Evolutionary conservation across 2,113 vertebrate species (phyloP).

Genomic region (Corythaeola cristata): DNA sequence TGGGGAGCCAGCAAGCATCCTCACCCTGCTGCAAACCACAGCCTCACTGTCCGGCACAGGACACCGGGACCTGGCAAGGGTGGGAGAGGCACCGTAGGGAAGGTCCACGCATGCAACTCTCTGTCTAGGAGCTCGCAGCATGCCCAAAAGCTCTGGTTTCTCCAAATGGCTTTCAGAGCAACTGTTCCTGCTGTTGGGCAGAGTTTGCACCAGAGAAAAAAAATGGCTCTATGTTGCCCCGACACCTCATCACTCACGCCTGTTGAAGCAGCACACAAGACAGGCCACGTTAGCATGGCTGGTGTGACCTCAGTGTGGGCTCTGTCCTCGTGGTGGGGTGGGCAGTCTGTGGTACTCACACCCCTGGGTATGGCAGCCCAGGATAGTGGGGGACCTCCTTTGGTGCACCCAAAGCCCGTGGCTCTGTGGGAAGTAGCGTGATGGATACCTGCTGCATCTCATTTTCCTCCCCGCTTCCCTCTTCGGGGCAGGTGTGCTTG

Average conservation of each 20-base stretch:
- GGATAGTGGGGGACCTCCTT: no score
- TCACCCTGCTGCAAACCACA: not conserved
- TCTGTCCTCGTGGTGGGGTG: not conserved
- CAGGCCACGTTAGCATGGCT: accelerated
- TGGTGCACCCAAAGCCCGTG: no score
- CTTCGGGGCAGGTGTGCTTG: no score
- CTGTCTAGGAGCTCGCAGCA: accelerated
- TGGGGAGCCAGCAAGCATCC: not conserved
- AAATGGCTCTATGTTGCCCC: not conserved
- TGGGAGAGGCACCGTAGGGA: not conserved
- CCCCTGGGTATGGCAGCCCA: no score
- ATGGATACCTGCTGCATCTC: no score
- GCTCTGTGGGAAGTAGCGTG: no score
- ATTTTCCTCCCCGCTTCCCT: no score
- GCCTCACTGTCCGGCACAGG: accelerated
- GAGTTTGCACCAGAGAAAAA: not conserved
- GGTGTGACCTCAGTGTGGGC: not conserved
- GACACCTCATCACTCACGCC: not conserved
- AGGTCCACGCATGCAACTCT: not conserved
- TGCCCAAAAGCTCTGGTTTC: not conserved
- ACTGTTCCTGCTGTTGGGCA: not conserved
- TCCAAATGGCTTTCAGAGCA: not conserved
- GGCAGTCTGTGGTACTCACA: no score
- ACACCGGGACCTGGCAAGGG: not conserved
- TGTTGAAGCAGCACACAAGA: not conserved